These are phyloP conservation scores for Plusia festucae DNA, from an alignment of 2,888 invertebrate genomes.

Conservation along the genomic window DNA sequence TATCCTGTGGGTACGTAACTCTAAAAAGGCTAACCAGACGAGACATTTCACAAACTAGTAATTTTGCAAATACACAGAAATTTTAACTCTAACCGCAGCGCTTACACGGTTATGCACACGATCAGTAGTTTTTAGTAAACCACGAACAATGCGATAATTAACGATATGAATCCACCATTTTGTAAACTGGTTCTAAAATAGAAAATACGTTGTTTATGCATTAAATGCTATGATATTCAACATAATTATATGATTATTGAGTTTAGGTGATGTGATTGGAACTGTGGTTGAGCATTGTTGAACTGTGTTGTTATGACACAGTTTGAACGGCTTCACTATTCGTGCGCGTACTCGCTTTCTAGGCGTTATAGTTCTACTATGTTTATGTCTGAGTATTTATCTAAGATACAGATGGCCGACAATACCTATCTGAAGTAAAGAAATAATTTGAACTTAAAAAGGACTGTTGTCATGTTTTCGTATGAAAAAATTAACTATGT, in stretches of 20 bases:
- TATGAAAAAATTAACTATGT: too few species aligned
- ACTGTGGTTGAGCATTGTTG: background rate
- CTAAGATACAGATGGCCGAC: background rate
- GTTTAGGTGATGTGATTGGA: too few species aligned
- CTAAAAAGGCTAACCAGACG: background rate
- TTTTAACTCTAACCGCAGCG: background rate
- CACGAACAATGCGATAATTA: constrained; percentile 42
- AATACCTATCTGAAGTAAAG: background rate
- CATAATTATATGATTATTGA: background rate
- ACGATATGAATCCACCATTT: constrained; percentile 29
- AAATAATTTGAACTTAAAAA: background rate
- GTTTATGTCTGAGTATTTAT: background rate
- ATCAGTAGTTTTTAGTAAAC: constrained; percentile 33
- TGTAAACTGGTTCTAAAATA: constrained; percentile 28
- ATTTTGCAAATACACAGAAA: background rate
- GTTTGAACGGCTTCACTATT: too few species aligned
- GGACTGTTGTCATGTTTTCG: background rate
- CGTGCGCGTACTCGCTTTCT: too few species aligned
- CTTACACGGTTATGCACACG: constrained; percentile 22
- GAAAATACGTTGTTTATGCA: constrained; percentile 2
- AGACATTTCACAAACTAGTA: background rate
- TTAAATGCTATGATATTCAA: too few species aligned
- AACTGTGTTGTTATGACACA: background rate
- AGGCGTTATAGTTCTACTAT: too few species aligned
- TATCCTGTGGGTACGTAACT: too few species aligned